These are phyloP conservation scores for Sciaenops ocellatus DNA, from an alignment of 2,797 vertebrate genomes.

Conservation along the genomic window DNA sequence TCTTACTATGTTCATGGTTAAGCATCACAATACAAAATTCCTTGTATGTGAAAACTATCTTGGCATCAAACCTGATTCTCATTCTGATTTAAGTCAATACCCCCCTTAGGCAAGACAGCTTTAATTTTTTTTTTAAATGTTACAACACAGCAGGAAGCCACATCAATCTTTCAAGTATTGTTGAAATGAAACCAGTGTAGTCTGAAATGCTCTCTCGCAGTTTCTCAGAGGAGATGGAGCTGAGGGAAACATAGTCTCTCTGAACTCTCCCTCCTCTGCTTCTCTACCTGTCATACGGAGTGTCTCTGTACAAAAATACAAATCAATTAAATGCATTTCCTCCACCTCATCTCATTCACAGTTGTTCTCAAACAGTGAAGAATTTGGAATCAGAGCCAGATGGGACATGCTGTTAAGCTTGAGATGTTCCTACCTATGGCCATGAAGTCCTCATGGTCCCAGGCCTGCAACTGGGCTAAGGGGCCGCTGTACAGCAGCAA, in stretches of 20 bases:
- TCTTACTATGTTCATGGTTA: not conserved
- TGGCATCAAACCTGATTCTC: not conserved
- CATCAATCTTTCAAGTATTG: constrained; percentile 6
- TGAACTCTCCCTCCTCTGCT: not conserved
- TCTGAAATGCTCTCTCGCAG: not conserved
- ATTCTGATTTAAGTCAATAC: constrained; percentile 3
- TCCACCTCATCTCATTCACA: not conserved
- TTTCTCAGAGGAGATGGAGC: not conserved
- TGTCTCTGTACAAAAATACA: not conserved
- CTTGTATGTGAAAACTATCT: not conserved
- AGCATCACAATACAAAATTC: no score
- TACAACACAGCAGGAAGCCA: not conserved
- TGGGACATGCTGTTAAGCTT: not conserved
- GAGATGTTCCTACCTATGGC: constrained; percentile 84
- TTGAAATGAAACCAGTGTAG: not conserved
- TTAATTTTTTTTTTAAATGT: not conserved
- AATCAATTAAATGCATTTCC: constrained; percentile 1
- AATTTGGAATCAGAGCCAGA: not conserved
- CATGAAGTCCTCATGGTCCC: constrained; percentile 88
- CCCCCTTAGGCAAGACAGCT: not conserved
- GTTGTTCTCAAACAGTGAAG: not conserved
- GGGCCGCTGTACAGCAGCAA: constrained; percentile 89
- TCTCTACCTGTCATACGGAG: not conserved
- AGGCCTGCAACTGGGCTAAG: constrained; percentile 84
- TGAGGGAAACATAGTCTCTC: not conserved